Evolutionary conservation across 2,113 vertebrate genomes (phyloP).

Genomic region (Todiramphus saurophagus): DNA sequence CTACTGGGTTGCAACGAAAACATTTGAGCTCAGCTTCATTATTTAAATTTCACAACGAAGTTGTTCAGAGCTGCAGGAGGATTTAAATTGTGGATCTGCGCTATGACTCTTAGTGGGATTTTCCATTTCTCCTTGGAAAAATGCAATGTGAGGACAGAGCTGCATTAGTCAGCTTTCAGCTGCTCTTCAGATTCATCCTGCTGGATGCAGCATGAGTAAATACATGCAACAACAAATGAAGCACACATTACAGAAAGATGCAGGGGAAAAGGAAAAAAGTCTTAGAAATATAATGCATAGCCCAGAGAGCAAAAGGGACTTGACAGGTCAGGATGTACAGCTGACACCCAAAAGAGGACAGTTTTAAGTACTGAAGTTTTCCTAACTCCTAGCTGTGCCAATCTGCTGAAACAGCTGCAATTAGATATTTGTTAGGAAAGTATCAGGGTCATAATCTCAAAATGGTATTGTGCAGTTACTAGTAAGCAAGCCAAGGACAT

Average conservation of each 20-base stretch:
- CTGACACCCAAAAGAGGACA: neutral
- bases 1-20: neutral
- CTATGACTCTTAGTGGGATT: neutral
- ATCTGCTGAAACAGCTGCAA: neutral
- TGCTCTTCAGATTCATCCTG: neutral
- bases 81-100: neutral
- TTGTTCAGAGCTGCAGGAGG: neutral
- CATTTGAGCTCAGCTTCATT: neutral
- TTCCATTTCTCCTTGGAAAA: neutral
- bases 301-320: neutral
- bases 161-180: neutral
- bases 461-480: neutral
- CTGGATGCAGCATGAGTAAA: neutral
- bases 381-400: accelerated
- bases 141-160: accelerated
- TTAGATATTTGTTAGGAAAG: neutral
- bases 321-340: neutral
- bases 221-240: neutral
- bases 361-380: neutral
- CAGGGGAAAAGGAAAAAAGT: accelerated
- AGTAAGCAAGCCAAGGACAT: neutral
- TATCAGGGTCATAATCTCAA: neutral
- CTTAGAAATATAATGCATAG: neutral
- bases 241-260: neutral
- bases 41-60: neutral